Evolutionary conservation across 2,888 invertebrate genomes (phyloP), one percentile per base, ranked within the genome.

Genomic region (Aphodius granarius): DNA sequence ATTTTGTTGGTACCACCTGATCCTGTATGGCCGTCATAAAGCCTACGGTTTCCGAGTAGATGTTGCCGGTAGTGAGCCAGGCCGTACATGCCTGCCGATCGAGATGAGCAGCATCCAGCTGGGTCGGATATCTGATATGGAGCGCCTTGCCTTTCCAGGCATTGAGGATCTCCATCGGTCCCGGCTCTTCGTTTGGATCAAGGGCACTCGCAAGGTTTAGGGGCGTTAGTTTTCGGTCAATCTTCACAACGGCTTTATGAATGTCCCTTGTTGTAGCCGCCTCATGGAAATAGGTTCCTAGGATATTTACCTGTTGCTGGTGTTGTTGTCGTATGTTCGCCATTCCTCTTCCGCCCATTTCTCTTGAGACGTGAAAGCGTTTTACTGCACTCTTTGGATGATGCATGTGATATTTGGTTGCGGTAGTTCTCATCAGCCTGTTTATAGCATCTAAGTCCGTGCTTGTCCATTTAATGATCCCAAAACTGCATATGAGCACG

Each of bases 91-190:
- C 70, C 23, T 3, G 17, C 0, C 62, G 15, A 22, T 70, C 74
- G 6, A 71, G 22, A 22, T 74, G 15, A 5, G 19, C 70, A 20
- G 20, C 6, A 17, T 62, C 62, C 19, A 74, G 62, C 9, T 21
- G 15, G 6, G 70, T 70, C 17, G 70, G 64, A 19, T 74, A 74
- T 63, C 18, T 74, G 9, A 63, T 64, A 21, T 74, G 74, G n/a
- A 74, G 64, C 23, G 63, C 70, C n/a, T 74, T 74, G 19, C 70
- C 22, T 22, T 23, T 21, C 64, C 71, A 71, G 16, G 66, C 15
- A 66, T n/a, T 15, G 0, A 19, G 19, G 18, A 19, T 17, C 13
- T 17, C 66, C 20, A 63, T 21, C 16, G 19, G 16, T 21, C 22
- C 21, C 63, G 2, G n/a, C 16, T 63, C 70, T 6, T 63, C 20